A percentile compares a stretch with the other conserved stretches of the same genome.
Conservation (phyloP, 2,797 vertebrate genomes). For the Sciurus vulgaris region DNA sequence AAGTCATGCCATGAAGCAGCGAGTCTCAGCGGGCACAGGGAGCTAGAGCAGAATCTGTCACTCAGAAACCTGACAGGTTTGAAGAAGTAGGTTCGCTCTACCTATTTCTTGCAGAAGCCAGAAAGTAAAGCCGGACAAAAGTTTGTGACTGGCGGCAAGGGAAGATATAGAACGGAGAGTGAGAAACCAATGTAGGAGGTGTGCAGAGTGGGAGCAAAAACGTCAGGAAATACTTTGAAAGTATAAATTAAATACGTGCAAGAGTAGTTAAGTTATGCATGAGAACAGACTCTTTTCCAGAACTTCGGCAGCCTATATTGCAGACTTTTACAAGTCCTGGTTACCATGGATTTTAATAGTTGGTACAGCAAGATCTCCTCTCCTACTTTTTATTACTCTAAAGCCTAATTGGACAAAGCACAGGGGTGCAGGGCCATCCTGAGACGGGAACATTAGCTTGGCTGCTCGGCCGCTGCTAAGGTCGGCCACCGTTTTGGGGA, state of each 20-base stretch:
- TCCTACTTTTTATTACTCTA: neutral
- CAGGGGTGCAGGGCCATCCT: neutral
- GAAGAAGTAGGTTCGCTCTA: neutral
- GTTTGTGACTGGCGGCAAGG: neutral
- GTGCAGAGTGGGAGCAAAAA: neutral
- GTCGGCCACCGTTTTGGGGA: neutral
- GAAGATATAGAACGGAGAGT: neutral
- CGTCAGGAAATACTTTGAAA: constrained; percentile 51
- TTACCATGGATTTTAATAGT: constrained; percentile 64
- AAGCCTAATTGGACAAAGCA: neutral
- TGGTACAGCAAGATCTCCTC: neutral
- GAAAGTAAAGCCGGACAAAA: constrained; percentile 40
- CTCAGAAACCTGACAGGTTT: neutral
- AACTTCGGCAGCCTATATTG: neutral
- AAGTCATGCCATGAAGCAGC: constrained; percentile 39
- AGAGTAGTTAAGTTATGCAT: constrained; percentile 51
- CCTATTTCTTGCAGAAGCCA: neutral
- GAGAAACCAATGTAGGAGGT: constrained; percentile 34
- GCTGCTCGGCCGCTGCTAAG: neutral
- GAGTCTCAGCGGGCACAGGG: constrained; percentile 8
- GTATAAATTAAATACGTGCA: constrained; percentile 57
- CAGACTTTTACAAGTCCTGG: neutral
- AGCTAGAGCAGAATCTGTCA: neutral
- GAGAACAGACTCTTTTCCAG: constrained; percentile 54
- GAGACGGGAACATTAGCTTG: neutral